Conservation (phyloP, 53 echinoderm and acorn worm species). For the Astropecten irregularis region DNA sequence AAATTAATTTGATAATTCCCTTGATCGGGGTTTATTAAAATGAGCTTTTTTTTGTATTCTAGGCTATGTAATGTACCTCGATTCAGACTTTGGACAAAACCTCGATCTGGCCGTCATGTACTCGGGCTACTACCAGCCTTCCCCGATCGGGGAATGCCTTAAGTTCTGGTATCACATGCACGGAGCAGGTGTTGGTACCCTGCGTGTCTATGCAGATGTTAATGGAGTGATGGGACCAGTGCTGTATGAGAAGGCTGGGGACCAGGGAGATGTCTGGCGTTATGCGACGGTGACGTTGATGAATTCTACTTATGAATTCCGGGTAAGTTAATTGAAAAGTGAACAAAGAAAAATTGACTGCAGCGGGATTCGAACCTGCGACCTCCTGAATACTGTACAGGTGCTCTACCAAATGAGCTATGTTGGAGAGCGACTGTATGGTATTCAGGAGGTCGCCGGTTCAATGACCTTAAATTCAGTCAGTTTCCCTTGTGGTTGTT, state of each 20-base stretch:
- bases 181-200: constrained; percentile 24
- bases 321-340: constrained; percentile 44
- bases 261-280: constrained; percentile 64
- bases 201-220: constrained; percentile 20
- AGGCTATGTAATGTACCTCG: constrained; percentile 57
- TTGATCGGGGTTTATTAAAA: no score
- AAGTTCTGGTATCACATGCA: constrained; percentile 73
- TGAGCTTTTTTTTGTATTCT: no score
- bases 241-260: constrained; percentile 48
- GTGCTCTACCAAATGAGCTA: no score
- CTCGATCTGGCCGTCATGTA: constrained; percentile 43
- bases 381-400: no score
- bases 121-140: constrained; percentile 32
- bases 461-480: no score
- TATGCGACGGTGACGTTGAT: constrained; percentile 40
- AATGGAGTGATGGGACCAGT: constrained; percentile 34
- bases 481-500: no score
- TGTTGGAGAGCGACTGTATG: no score
- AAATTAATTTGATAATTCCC: no score
- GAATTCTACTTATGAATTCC: constrained; percentile 32
- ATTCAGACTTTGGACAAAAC: neutral
- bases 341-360: no score
- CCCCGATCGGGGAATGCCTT: constrained; percentile 56
- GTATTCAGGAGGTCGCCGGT: no score
- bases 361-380: no score